Base-by-base conservation (phyloP, 1,140 invertebrate genomes). In the Drosophila busckii region DNA sequence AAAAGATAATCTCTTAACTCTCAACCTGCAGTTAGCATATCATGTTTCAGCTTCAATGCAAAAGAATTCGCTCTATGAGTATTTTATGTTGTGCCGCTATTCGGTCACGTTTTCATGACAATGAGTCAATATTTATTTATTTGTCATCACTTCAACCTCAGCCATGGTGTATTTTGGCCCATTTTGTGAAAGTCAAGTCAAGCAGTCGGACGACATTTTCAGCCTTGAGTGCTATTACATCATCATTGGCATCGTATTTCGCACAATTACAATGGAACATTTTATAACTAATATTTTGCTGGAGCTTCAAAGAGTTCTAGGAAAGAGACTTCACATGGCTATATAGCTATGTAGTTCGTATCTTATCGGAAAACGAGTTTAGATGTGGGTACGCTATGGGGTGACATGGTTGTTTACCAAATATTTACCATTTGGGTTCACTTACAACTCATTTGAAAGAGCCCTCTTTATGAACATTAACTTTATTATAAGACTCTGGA, bases 81-180 rank as follows among this genome's bases (percentile, higher is more conserved):
- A 49, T 70, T 63, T 73, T 58, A 63, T 73, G 22, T 32, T 71
- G 35, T 78, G 67, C 61, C 71, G 71, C 70, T 78, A 78, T 78
- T 67, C 71, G 67, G 71, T 78, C 71, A 78, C 71, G 71, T 78
- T 78, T 78, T 61, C 45, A 59, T 49, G 71, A 46, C 46, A 28
- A 16, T 55, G 61, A 65, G 38, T 48, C 52, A 66, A 59, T n/a
- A n/a, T n/a, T 66, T 53, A 35, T 55, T 50, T 45, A 41, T 38
- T 38, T 23, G 46, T 31, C 13, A 28, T 58, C 29, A 19, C 26
- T 29, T 32, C 15, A 25, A 41, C 16, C 12, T 35, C n/a, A 8
- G 16, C 29, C 22, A 29, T 23, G 42, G 41, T 19, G 1, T 25
- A 31, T 23, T 29, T 15, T 5, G 20, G 53, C 31, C 17, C 26